Evolutionary conservation across 2,113 vertebrate species (phyloP), one percentile per base, ranked within the genome.

Genomic region (Sterrhoptilus dennistouni): DNA sequence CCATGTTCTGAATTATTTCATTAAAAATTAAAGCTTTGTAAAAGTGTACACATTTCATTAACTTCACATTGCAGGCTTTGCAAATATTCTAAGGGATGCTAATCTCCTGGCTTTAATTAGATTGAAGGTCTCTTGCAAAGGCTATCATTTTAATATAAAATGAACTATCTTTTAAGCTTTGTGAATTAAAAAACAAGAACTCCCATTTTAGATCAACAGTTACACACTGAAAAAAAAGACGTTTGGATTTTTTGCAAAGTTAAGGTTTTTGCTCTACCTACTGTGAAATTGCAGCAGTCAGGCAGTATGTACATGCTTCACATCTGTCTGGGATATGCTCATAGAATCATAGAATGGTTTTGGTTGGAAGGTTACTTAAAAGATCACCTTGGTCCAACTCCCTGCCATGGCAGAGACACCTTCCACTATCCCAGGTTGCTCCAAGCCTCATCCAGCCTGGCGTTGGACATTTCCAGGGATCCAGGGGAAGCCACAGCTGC

Each of bases 51-150:
- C 95, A 97, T 97, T 98, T 98, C 97, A 98, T 96, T 98, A 98
- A 98, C 96, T 98, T 97, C 24, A 6, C 96, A 97, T 97, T 80
- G 95, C 94, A 97, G 95, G 89, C 97, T 98, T 97, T 96, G 97
- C 97, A 98, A 98, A 98, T 98, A 98, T 98, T 98, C 97, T 52
- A 90, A 97, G 96, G 96, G 97, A 94, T 90, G 96, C 89, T 98
- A 98, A 98, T 98, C 97, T 98, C 95, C 97, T 70, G 93, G 94
- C 96, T 98, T 98, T 98, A 98, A 98, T 98, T 98, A 98, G 98
- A 98, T 96, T 93, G 97, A 96, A 98, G 92, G 96, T 98, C 97
- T 97, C 97, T 98, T 97, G 95, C 97, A 98, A 98, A 97, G 95
- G 95, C 97, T 98, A 98, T 95, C 96, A 96, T 96, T 98, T 98